Evolutionary conservation across 2,113 vertebrate species (phyloP).

Genomic region (Sula dactylatra): DNA sequence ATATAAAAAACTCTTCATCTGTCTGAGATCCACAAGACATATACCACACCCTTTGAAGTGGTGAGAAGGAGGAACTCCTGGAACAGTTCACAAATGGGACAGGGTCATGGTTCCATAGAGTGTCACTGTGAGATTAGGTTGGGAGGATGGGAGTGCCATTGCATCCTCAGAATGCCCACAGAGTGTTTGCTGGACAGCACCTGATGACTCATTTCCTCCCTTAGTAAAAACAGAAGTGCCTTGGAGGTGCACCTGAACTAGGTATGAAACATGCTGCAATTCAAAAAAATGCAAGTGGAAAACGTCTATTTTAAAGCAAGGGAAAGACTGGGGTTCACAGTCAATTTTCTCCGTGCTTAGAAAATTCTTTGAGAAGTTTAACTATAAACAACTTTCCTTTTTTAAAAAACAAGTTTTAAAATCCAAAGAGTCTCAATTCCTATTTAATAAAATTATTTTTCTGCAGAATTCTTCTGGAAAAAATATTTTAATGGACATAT

Average conservation of each 20-base stretch:
- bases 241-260: not conserved
- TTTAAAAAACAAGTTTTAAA: not conserved
- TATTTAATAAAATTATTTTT: not conserved
- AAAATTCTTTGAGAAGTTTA: not conserved
- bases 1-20: not conserved
- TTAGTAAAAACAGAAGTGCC: not conserved
- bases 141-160: not conserved
- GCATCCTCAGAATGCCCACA: not conserved
- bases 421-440: not conserved
- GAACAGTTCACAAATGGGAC: not conserved
- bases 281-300: not conserved
- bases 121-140: not conserved
- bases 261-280: not conserved
- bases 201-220: not conserved
- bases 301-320: not conserved
- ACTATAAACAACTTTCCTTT: not conserved
- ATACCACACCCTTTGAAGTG: not conserved
- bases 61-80: not conserved
- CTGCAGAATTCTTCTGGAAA: not conserved
- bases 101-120: not conserved
- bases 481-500: not conserved
- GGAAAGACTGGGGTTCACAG: not conserved
- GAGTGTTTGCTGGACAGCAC: not conserved
- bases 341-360: not conserved
- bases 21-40: not conserved